phyloP scores from a whole-genome alignment of 1,140 invertebrate genomes.

The Plectus sambesii region DNA sequence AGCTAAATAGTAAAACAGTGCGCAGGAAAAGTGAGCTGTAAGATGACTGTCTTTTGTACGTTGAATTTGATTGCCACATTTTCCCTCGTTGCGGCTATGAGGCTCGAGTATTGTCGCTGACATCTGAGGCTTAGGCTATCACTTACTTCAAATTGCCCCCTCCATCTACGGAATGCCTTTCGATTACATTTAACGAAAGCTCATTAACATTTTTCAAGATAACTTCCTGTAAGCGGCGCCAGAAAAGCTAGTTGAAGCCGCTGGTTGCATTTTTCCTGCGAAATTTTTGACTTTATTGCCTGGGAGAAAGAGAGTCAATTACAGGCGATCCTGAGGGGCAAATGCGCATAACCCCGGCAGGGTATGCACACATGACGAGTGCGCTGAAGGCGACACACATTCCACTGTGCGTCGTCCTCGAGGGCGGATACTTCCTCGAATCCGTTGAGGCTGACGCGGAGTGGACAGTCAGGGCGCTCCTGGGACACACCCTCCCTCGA shows the following conservation, averaged over 20 bases:
- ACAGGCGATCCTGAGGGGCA: slow-evolving; percentile 45
- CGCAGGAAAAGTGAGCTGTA: neutral
- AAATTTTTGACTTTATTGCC: neutral
- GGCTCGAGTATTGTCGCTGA: neutral
- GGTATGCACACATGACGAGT: slow-evolving; percentile 51
- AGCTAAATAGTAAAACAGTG: neutral
- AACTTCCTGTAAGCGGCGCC: no score
- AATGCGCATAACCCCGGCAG: slow-evolving; percentile 47
- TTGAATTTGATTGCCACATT: neutral
- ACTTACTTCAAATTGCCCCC: no score
- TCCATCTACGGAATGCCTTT: no score
- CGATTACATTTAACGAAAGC: no score
- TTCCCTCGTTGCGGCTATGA: neutral
- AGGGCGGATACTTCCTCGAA: slow-evolving; percentile 40
- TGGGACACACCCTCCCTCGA: no score
- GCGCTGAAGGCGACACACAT: slow-evolving; percentile 41
- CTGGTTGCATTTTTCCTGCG: neutral
- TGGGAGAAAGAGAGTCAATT: neutral
- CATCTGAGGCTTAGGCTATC: neutral
- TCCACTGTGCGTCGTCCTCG: slow-evolving; percentile 31
- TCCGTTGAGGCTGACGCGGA: slow-evolving; percentile 14
- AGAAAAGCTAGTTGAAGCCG: no score
- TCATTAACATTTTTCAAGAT: no score
- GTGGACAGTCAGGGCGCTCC: no score
- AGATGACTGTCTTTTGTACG: neutral